Conservation (phyloP, 2,888 invertebrate species). For the Ophion obscuratus region DNA sequence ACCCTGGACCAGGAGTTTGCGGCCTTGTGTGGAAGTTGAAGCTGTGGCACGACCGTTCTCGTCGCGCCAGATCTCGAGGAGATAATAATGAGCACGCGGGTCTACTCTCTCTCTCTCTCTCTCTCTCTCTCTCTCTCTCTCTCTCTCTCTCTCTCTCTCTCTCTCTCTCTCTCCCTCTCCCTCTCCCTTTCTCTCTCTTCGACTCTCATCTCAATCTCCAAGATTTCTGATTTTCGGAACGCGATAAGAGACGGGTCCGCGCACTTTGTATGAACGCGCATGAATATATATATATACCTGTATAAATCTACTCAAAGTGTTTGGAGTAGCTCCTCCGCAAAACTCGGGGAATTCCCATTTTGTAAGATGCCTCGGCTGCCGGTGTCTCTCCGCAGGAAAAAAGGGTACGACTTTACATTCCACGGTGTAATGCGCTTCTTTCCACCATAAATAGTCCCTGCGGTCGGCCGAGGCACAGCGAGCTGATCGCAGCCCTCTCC, state of each 20-base stretch:
- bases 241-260: conserved; percentile 54
- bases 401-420: conserved; percentile 64
- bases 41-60: conserved; percentile 54
- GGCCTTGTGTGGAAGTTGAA: conserved; percentile 45
- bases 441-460: conserved; percentile 63
- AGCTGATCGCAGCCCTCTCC: not conserved
- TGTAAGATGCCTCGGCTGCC: conserved; percentile 60
- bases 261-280: conserved; percentile 42
- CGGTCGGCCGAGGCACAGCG: conserved; percentile 27
- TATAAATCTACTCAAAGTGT: conserved; percentile 40
- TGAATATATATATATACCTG: conserved; percentile 18
- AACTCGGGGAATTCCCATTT: conserved; percentile 66
- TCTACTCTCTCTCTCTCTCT: conserved; percentile 33
- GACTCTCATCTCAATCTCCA: conserved; percentile 64
- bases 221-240: conserved; percentile 65
- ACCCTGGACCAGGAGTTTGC: conserved; percentile 41
- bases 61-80: conserved; percentile 61
- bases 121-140: no score
- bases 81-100: conserved; percentile 62
- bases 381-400: conserved; percentile 56
- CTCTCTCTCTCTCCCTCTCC: conserved; percentile 44
- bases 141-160: no score
- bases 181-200: conserved; percentile 33
- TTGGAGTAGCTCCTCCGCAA: conserved; percentile 55
- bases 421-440: conserved; percentile 65